These are phyloP conservation scores for Nemopilema nomurai DNA, from an alignment of 30 jellyfish, hydroid and myxozoan species.

Conservation along the genomic window DNA sequence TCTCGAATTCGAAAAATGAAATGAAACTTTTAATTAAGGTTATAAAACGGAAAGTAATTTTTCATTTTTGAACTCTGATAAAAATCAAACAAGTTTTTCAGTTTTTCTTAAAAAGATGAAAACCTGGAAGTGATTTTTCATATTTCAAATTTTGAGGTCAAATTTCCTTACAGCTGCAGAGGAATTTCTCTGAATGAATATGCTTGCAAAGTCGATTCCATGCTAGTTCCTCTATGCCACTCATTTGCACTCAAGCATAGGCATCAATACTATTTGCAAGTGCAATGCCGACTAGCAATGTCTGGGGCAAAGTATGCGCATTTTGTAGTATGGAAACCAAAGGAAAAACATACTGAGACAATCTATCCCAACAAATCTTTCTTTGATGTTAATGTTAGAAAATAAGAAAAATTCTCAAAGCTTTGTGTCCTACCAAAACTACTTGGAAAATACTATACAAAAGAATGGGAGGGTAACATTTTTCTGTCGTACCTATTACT, in stretches of 20 bases:
- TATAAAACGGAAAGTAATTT: too few species aligned
- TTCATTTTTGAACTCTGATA: too few species aligned
- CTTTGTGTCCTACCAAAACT: slow-evolving; percentile 7
- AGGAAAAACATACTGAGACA: not conserved
- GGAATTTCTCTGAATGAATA: not conserved
- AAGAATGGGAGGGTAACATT: not conserved
- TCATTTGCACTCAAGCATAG: not conserved
- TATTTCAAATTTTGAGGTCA: not conserved
- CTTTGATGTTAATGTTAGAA: not conserved
- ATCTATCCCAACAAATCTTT: not conserved
- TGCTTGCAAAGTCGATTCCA: not conserved
- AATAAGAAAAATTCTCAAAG: not conserved
- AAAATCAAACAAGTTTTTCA: too few species aligned
- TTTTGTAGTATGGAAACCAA: not conserved
- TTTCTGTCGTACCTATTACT: not conserved
- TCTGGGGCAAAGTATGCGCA: not conserved
- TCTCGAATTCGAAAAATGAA: too few species aligned
- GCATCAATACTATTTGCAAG: slow-evolving; percentile 5
- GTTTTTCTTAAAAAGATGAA: too few species aligned
- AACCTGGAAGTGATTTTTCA: too few species aligned
- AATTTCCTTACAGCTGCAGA: slow-evolving; percentile 3
- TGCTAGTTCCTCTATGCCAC: not conserved
- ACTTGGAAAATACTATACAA: not conserved
- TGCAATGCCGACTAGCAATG: not conserved
- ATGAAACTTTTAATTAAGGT: too few species aligned